phyloP scores from a whole-genome alignment of 2,113 vertebrate genomes.

The Cyprinodon variegatus region DNA sequence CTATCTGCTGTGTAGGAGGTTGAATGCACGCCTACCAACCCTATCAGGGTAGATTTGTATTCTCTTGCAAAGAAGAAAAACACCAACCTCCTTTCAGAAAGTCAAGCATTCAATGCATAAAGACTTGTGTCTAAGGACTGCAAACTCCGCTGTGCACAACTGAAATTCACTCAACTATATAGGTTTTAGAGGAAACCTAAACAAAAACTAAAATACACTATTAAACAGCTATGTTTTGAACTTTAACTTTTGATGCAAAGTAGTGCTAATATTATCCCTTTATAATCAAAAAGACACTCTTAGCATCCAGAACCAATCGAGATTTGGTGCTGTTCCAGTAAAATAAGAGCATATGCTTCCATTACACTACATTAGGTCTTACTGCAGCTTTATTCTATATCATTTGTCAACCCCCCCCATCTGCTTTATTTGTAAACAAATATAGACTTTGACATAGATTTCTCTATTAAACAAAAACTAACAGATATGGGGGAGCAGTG shows the following conservation, averaged over 20 bases:
- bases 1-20: not conserved
- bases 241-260: constrained; percentile 26
- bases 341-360: constrained; percentile 41
- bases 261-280: not conserved
- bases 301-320: constrained; percentile 35
- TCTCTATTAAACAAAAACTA: constrained; percentile 32
- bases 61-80: not conserved
- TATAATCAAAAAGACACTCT: constrained; percentile 51
- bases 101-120: not conserved
- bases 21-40: not conserved
- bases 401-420: constrained; percentile 3
- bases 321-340: constrained; percentile 40
- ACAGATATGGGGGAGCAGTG: constrained; percentile 34
- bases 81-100: not conserved
- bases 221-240: constrained; percentile 3
- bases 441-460: constrained; percentile 3
- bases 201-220: not conserved
- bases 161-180: not conserved
- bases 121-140: constrained; percentile 6
- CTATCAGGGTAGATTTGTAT: not conserved
- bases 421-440: constrained; percentile 5
- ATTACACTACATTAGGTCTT: constrained; percentile 13
- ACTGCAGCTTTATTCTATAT: not conserved
- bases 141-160: constrained; percentile 2
- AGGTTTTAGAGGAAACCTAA: not conserved